Conservation (phyloP, 92 coral and sea anemone species). For the Diadumene lineata region DNA sequence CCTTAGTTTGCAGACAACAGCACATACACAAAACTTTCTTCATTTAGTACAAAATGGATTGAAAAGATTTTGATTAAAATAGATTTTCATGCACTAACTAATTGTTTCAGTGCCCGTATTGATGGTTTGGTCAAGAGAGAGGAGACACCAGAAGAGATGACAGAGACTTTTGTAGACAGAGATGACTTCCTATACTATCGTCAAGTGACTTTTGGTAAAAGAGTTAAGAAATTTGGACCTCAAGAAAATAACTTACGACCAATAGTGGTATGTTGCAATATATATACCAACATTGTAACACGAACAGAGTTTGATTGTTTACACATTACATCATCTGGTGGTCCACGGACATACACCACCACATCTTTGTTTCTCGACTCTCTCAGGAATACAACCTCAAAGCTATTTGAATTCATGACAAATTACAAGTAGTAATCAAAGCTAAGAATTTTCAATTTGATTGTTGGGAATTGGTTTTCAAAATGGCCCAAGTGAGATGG, state of each 20-base stretch:
- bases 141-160: conserved; percentile 92
- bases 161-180: conserved; percentile 78
- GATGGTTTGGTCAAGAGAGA: conserved; percentile 96
- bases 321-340: too few species aligned
- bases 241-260: conserved; percentile 90
- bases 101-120: conserved; percentile 81
- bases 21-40: too few species aligned
- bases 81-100: neutral
- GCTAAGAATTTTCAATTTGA: too few species aligned
- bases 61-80: neutral
- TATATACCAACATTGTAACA: neutral
- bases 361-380: too few species aligned
- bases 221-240: conserved; percentile 97
- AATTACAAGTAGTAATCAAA: too few species aligned
- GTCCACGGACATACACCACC: too few species aligned
- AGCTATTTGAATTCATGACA: too few species aligned
- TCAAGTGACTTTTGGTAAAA: conserved; percentile 86
- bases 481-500: too few species aligned
- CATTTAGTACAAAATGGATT: too few species aligned
- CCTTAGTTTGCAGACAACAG: too few species aligned
- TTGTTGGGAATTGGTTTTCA: too few species aligned
- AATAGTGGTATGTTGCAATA: conserved; percentile 57
- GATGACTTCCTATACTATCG: conserved; percentile 92
- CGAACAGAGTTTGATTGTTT: neutral
- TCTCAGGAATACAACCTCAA: too few species aligned